Conservation (phyloP, 1,140 invertebrate species). For the Portunus trituberculatus region DNA sequence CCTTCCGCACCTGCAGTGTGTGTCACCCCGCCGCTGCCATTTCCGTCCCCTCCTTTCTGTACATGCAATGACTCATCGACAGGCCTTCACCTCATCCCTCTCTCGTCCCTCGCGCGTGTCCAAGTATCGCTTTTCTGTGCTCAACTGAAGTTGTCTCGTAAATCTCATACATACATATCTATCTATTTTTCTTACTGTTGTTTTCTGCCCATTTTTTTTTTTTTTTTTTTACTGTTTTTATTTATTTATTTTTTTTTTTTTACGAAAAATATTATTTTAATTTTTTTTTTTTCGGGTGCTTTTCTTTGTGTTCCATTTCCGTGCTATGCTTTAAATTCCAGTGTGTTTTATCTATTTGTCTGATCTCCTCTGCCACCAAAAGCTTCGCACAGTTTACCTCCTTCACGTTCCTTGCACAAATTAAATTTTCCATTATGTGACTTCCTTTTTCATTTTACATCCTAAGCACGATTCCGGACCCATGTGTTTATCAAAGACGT, state of each 20-base stretch:
- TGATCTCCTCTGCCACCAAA: background rate
- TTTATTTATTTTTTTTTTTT: too few species aligned
- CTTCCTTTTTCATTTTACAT: background rate
- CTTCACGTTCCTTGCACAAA: background rate
- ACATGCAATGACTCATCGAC: background rate
- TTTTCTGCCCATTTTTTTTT: background rate
- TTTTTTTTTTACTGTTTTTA: too few species aligned
- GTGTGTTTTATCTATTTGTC: background rate
- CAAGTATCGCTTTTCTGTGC: too few species aligned
- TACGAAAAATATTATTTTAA: background rate
- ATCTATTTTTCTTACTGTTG: background rate
- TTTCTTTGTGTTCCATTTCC: background rate
- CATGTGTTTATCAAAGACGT: background rate
- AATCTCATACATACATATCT: background rate
- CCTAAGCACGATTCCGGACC: background rate
- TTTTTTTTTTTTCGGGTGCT: background rate
- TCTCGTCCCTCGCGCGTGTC: background rate
- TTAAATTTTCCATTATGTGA: slow-evolving; percentile 14
- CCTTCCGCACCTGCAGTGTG: background rate
- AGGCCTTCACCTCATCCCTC: background rate
- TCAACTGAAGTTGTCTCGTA: too few species aligned
- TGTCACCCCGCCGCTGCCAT: too few species aligned
- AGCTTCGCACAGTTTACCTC: slow-evolving; percentile 1
- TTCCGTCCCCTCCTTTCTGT: background rate
- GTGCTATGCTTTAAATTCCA: background rate